phyloP scores from a whole-genome alignment of 2,888 invertebrate species.

The Boloria euphrosyne region DNA sequence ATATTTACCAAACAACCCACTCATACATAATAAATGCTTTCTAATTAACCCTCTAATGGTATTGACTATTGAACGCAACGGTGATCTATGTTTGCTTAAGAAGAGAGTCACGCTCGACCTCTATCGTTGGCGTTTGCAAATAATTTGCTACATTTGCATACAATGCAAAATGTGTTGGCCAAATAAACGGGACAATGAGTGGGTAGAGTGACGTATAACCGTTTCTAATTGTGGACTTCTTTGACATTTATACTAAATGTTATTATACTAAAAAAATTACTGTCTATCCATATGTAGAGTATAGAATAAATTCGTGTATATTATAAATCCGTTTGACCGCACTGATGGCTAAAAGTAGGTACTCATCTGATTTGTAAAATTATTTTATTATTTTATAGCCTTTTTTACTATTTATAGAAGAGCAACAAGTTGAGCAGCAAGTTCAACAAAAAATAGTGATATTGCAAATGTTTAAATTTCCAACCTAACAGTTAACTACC shows the following conservation, averaged over 20 bases:
- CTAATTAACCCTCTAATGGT: neutral
- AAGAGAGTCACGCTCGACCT: constrained; percentile 37
- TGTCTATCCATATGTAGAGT: no score
- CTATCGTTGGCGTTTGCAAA: constrained; percentile 55
- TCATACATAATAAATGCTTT: constrained; percentile 6
- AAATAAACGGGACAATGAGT: constrained; percentile 53
- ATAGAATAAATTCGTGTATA: no score
- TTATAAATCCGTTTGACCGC: no score
- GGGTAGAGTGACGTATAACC: constrained; percentile 46
- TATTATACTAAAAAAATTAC: neutral
- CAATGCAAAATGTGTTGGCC: constrained; percentile 55
- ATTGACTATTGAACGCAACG: neutral
- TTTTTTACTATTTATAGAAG: no score
- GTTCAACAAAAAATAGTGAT: no score
- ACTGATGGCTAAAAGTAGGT: no score
- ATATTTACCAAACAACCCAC: neutral
- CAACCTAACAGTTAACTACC: no score
- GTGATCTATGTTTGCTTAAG: constrained; percentile 11
- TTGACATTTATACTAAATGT: neutral
- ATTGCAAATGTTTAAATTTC: no score
- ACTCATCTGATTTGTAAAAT: no score
- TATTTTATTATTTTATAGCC: no score
- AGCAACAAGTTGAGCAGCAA: no score
- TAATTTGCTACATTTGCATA: constrained; percentile 61
- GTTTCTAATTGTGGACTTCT: constrained; percentile 42